These are phyloP conservation scores for Todiramphus saurophagus DNA, from an alignment of 2,113 vertebrate genomes.

Conservation along the genomic window DNA sequence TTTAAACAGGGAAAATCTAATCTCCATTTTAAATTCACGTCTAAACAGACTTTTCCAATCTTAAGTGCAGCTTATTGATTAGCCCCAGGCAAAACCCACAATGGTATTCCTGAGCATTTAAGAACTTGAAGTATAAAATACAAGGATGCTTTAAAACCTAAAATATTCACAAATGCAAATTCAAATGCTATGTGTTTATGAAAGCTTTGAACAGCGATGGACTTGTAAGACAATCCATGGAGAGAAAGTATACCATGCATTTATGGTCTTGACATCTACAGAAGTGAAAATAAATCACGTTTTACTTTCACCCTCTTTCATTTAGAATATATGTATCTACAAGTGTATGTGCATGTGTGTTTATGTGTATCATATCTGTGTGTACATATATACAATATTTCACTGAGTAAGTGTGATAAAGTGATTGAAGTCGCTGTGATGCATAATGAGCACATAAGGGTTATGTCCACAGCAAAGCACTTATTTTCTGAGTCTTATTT, in stretches of 20 bases:
- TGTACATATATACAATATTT: not conserved
- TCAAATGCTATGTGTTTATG: not conserved
- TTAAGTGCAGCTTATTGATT: not conserved
- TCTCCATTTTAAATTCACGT: not conserved
- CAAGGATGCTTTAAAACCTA: not conserved
- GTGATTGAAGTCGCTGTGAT: not conserved
- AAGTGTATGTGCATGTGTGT: not conserved
- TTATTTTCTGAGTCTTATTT: conserved; percentile 10
- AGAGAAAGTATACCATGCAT: not conserved
- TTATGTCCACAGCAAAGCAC: not conserved
- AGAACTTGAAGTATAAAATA: not conserved
- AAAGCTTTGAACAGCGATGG: not conserved
- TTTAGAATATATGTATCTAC: not conserved
- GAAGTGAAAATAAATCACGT: not conserved
- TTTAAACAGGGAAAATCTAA: not conserved
- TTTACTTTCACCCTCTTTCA: not conserved
- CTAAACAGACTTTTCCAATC: not conserved
- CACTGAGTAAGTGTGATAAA: not conserved
- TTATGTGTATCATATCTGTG: not conserved
- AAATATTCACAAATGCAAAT: conserved; percentile 7
- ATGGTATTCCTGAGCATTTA: not conserved
- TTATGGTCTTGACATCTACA: not conserved
- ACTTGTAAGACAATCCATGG: not conserved
- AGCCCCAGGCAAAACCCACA: not conserved
- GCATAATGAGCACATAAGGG: not conserved